phyloP scores from a whole-genome alignment of 2,797 vertebrate genomes.

The Coregonus sp. region DNA sequence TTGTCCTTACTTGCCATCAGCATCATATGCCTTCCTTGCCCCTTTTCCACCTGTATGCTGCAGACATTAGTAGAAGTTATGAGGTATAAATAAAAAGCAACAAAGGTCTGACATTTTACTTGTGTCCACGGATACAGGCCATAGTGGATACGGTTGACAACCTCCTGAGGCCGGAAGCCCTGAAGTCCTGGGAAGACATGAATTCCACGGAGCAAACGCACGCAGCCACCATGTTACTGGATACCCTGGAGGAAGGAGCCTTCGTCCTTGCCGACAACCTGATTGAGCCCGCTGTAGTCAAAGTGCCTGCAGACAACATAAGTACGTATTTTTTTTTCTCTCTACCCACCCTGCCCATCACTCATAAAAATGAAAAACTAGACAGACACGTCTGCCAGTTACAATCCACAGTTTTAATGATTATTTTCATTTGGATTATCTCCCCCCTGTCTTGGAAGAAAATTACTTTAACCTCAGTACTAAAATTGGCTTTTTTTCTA shows the following conservation, averaged over 20 bases:
- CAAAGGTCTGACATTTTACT: constrained; percentile 64
- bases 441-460: constrained; percentile 17
- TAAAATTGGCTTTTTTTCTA: constrained; percentile 23
- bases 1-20: constrained; percentile 58
- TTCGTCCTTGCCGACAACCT: constrained; percentile 98
- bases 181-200: constrained; percentile 98
- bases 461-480: constrained; percentile 29
- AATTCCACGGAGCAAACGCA: constrained; percentile 96
- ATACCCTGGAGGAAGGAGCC: constrained; percentile 96
- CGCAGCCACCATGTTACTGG: constrained; percentile 95
- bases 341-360: constrained; percentile 4
- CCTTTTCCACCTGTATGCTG: constrained; percentile 31
- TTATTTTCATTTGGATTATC: constrained; percentile 22
- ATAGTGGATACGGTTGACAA: constrained; percentile 99
- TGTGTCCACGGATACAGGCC: constrained; percentile 88
- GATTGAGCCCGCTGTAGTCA: constrained; percentile 93
- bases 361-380: constrained; percentile 25
- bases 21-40: constrained; percentile 59
- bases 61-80: constrained; percentile 39
- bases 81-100: constrained; percentile 40
- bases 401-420: constrained; percentile 19
- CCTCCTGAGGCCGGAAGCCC: constrained; percentile 92
- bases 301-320: constrained; percentile 97
- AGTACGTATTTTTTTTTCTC: constrained; percentile 76
- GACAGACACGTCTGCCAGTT: constrained; percentile 31